phyloP scores from a whole-genome alignment of 2,888 invertebrate species.

The Dromius quadrimaculatus region DNA sequence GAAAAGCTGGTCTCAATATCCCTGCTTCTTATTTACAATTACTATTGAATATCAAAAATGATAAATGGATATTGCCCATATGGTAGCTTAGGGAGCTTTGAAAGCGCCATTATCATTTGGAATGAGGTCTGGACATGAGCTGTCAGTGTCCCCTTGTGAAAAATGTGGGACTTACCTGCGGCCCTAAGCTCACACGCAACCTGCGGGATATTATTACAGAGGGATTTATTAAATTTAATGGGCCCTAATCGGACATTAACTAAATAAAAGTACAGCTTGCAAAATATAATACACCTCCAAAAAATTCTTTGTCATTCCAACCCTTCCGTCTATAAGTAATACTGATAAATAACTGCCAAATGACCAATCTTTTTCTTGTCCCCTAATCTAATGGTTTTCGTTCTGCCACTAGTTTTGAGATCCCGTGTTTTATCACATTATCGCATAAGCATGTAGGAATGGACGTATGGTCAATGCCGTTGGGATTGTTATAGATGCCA shows the following conservation, averaged over 20 bases:
- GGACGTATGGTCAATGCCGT: background rate
- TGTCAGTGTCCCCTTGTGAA: slow-evolving; percentile 51
- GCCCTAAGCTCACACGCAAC: slow-evolving; percentile 39
- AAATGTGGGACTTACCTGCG: slow-evolving; percentile 51
- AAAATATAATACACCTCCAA: background rate
- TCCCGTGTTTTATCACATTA: slow-evolving; percentile 36
- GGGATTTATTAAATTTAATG: slow-evolving; percentile 31
- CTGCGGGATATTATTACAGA: background rate
- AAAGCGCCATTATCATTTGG: slow-evolving; percentile 50
- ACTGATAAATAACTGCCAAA: background rate
- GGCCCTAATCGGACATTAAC: slow-evolving; percentile 7
- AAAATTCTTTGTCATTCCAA: background rate
- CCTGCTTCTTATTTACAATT: too few species aligned
- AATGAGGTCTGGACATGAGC: slow-evolving; percentile 48
- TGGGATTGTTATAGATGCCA: too few species aligned
- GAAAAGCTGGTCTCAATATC: too few species aligned
- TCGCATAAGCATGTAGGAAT: slow-evolving; percentile 9
- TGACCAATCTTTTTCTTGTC: background rate
- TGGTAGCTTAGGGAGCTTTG: too few species aligned
- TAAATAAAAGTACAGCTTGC: background rate
- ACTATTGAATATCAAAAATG: too few species aligned
- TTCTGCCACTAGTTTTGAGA: slow-evolving; percentile 1
- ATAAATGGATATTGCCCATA: too few species aligned
- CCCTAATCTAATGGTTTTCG: background rate
- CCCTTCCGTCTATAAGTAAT: background rate